Percentiles rank a stretch among this genome's conserved stretches.
Evolutionary conservation across 2,888 invertebrate genomes (phyloP).

Genomic region (Hartigia nigra): DNA sequence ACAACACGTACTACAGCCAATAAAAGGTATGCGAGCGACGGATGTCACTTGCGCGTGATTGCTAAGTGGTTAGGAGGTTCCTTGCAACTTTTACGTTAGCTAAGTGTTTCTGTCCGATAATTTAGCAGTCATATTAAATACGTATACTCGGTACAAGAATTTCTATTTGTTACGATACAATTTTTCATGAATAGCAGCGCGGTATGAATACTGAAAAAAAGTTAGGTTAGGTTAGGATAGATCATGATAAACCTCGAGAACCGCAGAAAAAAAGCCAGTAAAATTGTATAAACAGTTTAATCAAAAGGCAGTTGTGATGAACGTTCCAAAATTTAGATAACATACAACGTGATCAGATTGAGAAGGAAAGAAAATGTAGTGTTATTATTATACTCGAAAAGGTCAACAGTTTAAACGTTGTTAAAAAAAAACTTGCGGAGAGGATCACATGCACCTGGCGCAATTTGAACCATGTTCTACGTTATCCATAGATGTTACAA

Average conservation of each 20-base stretch:
- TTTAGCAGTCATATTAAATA: background rate
- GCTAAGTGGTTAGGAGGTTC: background rate
- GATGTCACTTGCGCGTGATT: background rate
- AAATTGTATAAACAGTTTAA: background rate
- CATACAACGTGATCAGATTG: background rate
- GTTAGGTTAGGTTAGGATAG: too few species aligned
- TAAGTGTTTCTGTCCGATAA: background rate
- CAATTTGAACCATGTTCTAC: background rate
- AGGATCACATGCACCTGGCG: background rate
- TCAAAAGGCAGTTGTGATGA: background rate
- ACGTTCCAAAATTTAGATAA: background rate
- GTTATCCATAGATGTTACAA: slow-evolving; percentile 17
- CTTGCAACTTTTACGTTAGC: background rate
- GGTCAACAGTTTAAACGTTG: background rate
- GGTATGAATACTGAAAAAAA: too few species aligned
- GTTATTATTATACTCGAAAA: background rate
- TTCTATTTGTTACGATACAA: too few species aligned
- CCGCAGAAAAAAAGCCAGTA: background rate
- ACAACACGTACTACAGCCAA: background rate
- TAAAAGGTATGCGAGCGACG: background rate
- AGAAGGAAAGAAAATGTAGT: background rate
- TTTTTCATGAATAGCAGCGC: too few species aligned
- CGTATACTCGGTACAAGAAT: too few species aligned
- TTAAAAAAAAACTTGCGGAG: background rate
- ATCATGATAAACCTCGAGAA: background rate